Evolutionary conservation across 2,797 vertebrate species (phyloP), one percentile per base, ranked within the genome.

Genomic region (Scolopax rusticola): DNA sequence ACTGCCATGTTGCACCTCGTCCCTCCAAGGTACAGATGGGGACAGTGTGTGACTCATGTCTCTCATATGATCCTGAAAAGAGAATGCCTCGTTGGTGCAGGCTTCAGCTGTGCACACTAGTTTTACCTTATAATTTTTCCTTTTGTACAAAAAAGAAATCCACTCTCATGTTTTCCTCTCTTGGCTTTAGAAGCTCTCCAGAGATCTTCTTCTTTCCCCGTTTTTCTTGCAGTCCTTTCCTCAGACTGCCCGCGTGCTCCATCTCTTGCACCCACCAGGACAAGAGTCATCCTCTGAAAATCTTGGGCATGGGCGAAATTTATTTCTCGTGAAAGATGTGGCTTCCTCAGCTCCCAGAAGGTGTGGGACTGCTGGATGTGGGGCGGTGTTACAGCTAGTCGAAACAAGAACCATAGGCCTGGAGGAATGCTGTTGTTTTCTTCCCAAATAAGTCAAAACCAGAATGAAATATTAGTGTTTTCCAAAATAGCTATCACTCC

Each of bases 21-120:
- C 82, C 82, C 91, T 75, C 65, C 93, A 80, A 96, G 95, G 93
- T 36, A 70, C 93, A 65, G 87, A 41, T 18, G 74, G 70, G 91
- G 48, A 78, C 84, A 96, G 59, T 0, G 0, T 81, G 91, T 95
- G 94, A 84, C 77, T 90, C 89, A n/a, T 30, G 70, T n/a, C 75
- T 86, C 77, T 93, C 82, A 54, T 41, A 38, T 91, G 69, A 87
- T 88, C 43, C 89, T 89, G 91, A 40, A 70, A 76, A 69, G 41
- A 69, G 73, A 93, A 67, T 7, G n/a, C 33, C 67, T 33, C 1
- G 0, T 4, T n/a, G 63, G 7, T 71, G 57, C 68, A 85, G n/a
- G 40, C 43, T 89, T 59, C 87, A 82, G 61, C 51, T 69, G 12
- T 6, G 15, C 24, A 18, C 57, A 53, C 11, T 11, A 0, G 64